Evolutionary conservation across 2,888 invertebrate genomes (phyloP), one percentile per base, ranked within the genome.

Genomic region (Zhuqinia jingwanae): DNA sequence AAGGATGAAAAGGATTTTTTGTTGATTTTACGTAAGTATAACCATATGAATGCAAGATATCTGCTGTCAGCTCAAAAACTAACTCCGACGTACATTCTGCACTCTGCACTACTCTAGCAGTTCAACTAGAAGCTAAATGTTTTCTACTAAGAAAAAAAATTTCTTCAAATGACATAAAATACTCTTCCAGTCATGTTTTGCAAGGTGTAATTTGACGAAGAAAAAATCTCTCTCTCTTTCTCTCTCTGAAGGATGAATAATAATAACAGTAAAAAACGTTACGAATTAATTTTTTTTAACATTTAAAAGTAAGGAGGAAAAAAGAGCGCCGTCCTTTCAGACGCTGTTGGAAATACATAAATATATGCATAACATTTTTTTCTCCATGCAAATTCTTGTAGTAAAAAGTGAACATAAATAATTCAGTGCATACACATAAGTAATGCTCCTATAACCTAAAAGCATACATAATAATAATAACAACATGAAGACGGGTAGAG

Each of bases 1-100:
- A 17, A 45, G 42, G 45, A 58, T 13, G 50, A 53, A 27, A n/a
- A 53, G 17, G 47, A 53, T 53, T 60, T 53, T 60, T 15, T 53
- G 22, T 58, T 50, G 53, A 53, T n/a, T n/a, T n/a, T n/a, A n/a
- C n/a, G n/a, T n/a, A n/a, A n/a, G 77, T 83, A 30, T 53, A 65
- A 17, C 45, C 68, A 78, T 73, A 27, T 78, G 73, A 79, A 58
- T 63, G 79, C 63, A 20, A 63, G n/a, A 85, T 85, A 73, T 79
- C 85, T 85, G n/a, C n/a, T n/a, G 85, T 85, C 85, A 79, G 42
- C 83, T 73, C 15, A 50, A 53, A n/a, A n/a, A n/a, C n/a, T n/a
- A n/a, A n/a, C n/a, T n/a, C n/a, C n/a, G n/a, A n/a, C n/a, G n/a
- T n/a, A n/a, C n/a, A n/a, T n/a, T n/a, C n/a, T n/a, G n/a, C n/a